Evolutionary conservation across 2,113 vertebrate genomes (phyloP).

Genomic region (Sebastes schlegelii): DNA sequence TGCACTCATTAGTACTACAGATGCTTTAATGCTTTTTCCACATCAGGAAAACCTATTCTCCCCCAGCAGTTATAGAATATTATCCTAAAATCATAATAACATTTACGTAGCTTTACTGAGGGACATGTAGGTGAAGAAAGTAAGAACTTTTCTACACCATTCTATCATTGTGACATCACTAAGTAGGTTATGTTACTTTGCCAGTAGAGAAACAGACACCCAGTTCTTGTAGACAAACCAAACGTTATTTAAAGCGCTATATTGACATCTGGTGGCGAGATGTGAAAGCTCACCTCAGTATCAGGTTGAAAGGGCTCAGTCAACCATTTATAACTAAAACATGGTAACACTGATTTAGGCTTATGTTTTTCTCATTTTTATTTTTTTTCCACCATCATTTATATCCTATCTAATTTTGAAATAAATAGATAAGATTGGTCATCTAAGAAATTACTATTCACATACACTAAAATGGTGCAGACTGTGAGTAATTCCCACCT

Average conservation of each 20-base stretch:
- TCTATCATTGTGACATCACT: neutral
- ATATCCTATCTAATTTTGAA: neutral
- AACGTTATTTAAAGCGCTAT: slow-evolving; percentile 35
- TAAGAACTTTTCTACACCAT: neutral
- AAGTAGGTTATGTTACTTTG: neutral
- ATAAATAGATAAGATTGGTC: too few relatives aligned
- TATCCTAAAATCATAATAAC: neutral
- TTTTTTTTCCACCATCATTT: neutral
- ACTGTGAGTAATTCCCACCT: neutral
- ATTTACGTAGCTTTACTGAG: neutral
- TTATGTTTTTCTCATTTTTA: neutral
- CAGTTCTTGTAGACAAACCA: neutral
- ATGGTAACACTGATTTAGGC: too few relatives aligned
- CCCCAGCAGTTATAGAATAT: neutral
- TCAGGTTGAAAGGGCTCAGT: neutral
- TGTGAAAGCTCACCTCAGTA: slow-evolving; percentile 17
- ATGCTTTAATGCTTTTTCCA: too few relatives aligned
- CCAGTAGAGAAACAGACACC: neutral
- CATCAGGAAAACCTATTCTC: too few relatives aligned
- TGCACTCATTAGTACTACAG: neutral
- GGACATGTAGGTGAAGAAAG: neutral
- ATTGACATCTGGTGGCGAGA: slow-evolving; percentile 74
- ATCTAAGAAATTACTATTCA: neutral
- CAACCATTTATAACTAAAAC: neutral
- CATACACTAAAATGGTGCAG: neutral